These are phyloP conservation scores for Phrynocephalus versicolor DNA, from an alignment of 2,113 vertebrate genomes.

Conservation along the genomic window DNA sequence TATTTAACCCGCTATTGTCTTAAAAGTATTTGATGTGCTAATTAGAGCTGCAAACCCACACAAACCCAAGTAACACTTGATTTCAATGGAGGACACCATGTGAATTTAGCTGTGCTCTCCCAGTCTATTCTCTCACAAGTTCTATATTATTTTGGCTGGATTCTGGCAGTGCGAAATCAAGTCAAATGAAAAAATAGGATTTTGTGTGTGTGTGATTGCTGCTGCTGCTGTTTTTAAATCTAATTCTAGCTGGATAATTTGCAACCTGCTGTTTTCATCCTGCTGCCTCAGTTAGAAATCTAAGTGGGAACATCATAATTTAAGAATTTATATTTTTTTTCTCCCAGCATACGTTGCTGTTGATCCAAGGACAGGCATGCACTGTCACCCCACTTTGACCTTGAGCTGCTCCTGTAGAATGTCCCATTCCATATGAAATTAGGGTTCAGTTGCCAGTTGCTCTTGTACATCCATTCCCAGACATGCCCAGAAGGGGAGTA, in stretches of 20 bases:
- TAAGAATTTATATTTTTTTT: neutral
- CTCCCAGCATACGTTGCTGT: too few species aligned
- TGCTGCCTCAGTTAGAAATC: neutral
- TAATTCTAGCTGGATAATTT: neutral
- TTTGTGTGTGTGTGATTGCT: too few species aligned
- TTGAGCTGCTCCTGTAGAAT: too few species aligned
- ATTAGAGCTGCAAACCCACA: slow-evolving; percentile 20
- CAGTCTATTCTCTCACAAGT: neutral
- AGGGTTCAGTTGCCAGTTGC: neutral
- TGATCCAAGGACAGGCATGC: too few species aligned
- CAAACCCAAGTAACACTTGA: neutral
- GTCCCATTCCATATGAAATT: neutral
- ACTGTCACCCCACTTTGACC: too few species aligned
- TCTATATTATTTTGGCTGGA: neutral
- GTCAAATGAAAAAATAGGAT: neutral
- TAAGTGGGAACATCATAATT: neutral
- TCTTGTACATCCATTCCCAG: neutral
- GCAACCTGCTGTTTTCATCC: neutral
- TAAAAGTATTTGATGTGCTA: slow-evolving; percentile 34
- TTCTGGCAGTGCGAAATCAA: neutral
- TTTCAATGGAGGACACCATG: slow-evolving; percentile 1
- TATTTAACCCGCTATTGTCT: slow-evolving; percentile 36
- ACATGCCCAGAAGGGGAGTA: neutral
- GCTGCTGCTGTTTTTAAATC: neutral
- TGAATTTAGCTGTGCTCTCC: neutral